Evolutionary conservation across 2,113 vertebrate genomes (phyloP), one percentile per base, ranked within the genome.

Genomic region (Quiscalus mexicanus): DNA sequence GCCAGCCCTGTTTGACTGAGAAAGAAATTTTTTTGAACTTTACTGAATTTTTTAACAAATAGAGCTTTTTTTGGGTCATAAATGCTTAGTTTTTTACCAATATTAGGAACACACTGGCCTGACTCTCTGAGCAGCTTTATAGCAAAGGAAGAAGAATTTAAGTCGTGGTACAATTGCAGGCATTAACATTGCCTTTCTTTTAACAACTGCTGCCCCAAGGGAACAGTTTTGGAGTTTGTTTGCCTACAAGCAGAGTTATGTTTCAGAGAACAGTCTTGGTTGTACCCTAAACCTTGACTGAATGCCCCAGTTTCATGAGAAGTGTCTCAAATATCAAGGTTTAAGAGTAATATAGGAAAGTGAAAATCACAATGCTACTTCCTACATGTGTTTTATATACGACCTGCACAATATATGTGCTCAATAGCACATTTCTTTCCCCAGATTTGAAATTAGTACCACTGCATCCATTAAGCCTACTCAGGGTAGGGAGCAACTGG

Each of bases 11-110:
- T 52, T 91, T 53, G 59, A 42, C 45, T 82, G 78, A 96, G 93
- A 95, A 97, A 56, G 21, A 90, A 88, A 96, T 71, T 87, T 95
- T 73, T 97, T 96, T 97, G 86, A 97, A 97, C 80, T 97, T 95
- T 79, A 93, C 68, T 71, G 35, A 85, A 83, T 90, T 60, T 92
- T 95, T 95, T 60, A 84, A 95, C 67, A 95, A 96, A 94, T 24
- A 81, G 23, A 84, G 11, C 23, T 90, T 92, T 93, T 94, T 87
- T 87, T 68, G 31, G 6, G 23, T 71, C 93, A 87, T 30, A 95
- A 95, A 89, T 77, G 17, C 8, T 91, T 91, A 55, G 14, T 31
- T 92, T 96, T 94, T 56, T 82, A 79, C 27, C 41, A 90, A 8
- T 41, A 25, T 79, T 88, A 79, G 90, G 35, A 95, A 39, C 68